phyloP scores from a whole-genome alignment of 2,113 vertebrate species.

The Elachura formosa region DNA sequence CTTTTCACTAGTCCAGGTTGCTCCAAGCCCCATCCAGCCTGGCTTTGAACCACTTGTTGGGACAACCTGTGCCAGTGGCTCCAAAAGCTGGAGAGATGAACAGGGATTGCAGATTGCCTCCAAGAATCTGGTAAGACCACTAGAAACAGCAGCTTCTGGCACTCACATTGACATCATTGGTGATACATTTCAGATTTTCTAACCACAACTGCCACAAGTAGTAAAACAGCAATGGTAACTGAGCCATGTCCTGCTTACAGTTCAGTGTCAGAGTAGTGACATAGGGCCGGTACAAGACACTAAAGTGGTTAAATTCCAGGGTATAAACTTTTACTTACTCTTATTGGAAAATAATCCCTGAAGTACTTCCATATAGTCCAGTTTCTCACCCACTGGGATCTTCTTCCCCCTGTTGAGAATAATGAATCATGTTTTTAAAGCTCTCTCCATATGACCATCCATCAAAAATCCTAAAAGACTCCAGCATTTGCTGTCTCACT shows the following conservation, averaged over 20 bases:
- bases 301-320: not conserved
- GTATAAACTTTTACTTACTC: constrained; percentile 70
- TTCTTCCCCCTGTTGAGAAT: constrained; percentile 83
- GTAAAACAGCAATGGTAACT: not conserved
- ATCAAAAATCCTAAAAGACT: not conserved
- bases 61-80: not conserved
- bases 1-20: not conserved
- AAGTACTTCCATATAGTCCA: constrained; percentile 96
- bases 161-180: not conserved
- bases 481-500: not conserved
- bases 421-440: not conserved
- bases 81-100: not conserved
- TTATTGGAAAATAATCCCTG: constrained; percentile 93
- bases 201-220: not conserved
- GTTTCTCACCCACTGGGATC: constrained; percentile 92
- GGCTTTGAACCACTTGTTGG: not conserved
- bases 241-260: not conserved
- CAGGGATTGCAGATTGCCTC: not conserved
- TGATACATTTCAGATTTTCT: not conserved
- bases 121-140: not conserved
- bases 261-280: not conserved
- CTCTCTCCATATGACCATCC: not conserved
- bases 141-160: not conserved
- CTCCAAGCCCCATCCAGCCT: not conserved
- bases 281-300: not conserved